Evolutionary conservation across 1,140 invertebrate genomes (phyloP).

Genomic region (Cherax destructor): DNA sequence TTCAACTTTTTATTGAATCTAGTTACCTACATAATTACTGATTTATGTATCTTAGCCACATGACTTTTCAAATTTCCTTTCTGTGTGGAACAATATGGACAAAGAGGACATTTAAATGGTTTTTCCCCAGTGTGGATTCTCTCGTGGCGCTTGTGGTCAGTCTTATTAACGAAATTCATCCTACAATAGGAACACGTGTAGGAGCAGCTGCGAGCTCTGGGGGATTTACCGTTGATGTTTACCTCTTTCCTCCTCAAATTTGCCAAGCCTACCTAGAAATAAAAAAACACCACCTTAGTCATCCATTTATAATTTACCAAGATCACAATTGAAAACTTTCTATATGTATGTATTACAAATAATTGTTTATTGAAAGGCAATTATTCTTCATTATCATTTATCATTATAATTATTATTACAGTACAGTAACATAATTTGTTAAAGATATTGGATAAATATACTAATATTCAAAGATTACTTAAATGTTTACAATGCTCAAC

Average conservation of each 20-base stretch:
- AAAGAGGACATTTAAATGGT: conserved; percentile 44
- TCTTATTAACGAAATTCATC: conserved; percentile 24
- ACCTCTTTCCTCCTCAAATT: conserved; percentile 12
- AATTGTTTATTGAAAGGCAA: background rate
- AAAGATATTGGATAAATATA: too few relatives aligned
- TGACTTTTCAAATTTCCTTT: conserved; percentile 47
- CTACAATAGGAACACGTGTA: conserved; percentile 10
- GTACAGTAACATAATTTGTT: too few relatives aligned
- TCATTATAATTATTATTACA: too few relatives aligned
- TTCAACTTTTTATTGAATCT: background rate
- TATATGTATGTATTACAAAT: background rate
- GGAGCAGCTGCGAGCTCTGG: background rate
- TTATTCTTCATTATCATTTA: too few relatives aligned
- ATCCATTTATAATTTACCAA: background rate
- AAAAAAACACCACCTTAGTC: conserved; percentile 58
- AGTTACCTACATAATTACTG: background rate
- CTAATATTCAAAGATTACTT: background rate
- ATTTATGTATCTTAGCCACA: conserved; percentile 27
- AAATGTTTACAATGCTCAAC: background rate
- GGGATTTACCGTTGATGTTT: background rate
- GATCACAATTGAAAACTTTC: background rate
- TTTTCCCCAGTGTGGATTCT: conserved; percentile 48
- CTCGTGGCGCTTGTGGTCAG: conserved; percentile 22
- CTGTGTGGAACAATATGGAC: conserved; percentile 39
- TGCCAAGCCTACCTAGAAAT: conserved; percentile 38